phyloP scores from a whole-genome alignment of 2,113 vertebrate genomes.

The Perccottus glenii region DNA sequence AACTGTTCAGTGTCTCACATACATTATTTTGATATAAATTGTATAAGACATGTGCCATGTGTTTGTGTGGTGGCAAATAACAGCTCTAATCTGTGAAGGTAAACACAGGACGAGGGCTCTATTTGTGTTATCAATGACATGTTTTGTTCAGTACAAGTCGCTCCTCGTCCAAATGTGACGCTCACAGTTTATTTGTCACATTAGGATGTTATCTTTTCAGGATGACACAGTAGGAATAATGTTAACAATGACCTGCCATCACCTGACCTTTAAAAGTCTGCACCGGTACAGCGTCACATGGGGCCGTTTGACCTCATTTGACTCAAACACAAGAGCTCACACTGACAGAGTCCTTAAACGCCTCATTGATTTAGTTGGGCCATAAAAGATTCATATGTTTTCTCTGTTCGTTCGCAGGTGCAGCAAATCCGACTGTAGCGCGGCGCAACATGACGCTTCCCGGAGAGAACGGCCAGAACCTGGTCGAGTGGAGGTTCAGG shows the following conservation, averaged over 20 bases:
- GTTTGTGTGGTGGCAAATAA: background rate
- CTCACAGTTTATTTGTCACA: too few species aligned
- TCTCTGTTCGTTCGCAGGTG: slow-evolving; percentile 72
- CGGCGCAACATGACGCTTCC: slow-evolving; percentile 97
- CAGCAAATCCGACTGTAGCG: slow-evolving; percentile 92
- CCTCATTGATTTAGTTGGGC: background rate
- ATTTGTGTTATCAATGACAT: slow-evolving; percentile 13
- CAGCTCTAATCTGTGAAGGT: slow-evolving; percentile 3
- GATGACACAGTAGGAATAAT: background rate
- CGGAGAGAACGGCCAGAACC: slow-evolving; percentile 92
- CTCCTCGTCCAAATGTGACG: too few species aligned
- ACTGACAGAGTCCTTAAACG: background rate
- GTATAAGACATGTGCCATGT: background rate
- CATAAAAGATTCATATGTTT: background rate
- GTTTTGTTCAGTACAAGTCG: background rate
- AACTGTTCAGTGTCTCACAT: too few species aligned
- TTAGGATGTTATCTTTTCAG: too few species aligned
- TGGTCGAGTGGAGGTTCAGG: slow-evolving; percentile 97
- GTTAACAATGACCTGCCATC: background rate
- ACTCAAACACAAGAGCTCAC: background rate
- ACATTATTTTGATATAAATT: background rate
- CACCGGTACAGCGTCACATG: background rate
- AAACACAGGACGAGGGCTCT: slow-evolving; percentile 6
- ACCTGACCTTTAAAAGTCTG: background rate
- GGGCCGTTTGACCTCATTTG: background rate